These are phyloP conservation scores for Ecliptopera silaceata DNA, from an alignment of 2,888 invertebrate species.

Conservation along the genomic window DNA sequence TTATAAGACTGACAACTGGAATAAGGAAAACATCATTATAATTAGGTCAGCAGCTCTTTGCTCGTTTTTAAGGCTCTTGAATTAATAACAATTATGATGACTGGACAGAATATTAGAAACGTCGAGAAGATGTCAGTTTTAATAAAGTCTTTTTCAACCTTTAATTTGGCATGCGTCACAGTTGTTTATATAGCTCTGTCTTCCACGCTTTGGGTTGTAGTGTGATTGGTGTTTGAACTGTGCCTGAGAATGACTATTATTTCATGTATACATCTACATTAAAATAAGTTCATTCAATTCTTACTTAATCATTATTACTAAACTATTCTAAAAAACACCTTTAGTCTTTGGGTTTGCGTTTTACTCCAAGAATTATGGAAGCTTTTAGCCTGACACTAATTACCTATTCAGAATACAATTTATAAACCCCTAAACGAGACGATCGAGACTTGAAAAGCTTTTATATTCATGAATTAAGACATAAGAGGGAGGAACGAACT, in stretches of 20 bases:
- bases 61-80: constrained; percentile 9
- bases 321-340: not conserved
- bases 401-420: constrained; percentile 21
- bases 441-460: constrained; percentile 20
- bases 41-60: constrained; percentile 10
- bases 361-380: constrained; percentile 8
- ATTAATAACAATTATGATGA: constrained; percentile 11
- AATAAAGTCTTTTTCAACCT: not conserved
- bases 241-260: no score
- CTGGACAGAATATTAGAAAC: not conserved
- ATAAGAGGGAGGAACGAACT: constrained; percentile 16
- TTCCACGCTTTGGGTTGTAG: no score
- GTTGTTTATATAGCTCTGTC: no score
- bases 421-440: constrained; percentile 14
- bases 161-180: no score
- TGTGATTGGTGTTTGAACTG: no score
- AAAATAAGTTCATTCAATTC: not conserved
- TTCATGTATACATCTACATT: no score
- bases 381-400: constrained; percentile 13
- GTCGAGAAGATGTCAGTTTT: not conserved
- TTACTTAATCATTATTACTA: not conserved
- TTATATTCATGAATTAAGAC: constrained; percentile 23
- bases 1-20: constrained; percentile 11
- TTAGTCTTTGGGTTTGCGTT: not conserved
- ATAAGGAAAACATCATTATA: constrained; percentile 16